A percentile compares a stretch with the other conserved stretches of the same genome.
phyloP scores from a whole-genome alignment of 2,888 invertebrate species.

The Cyclophora albipunctata region DNA sequence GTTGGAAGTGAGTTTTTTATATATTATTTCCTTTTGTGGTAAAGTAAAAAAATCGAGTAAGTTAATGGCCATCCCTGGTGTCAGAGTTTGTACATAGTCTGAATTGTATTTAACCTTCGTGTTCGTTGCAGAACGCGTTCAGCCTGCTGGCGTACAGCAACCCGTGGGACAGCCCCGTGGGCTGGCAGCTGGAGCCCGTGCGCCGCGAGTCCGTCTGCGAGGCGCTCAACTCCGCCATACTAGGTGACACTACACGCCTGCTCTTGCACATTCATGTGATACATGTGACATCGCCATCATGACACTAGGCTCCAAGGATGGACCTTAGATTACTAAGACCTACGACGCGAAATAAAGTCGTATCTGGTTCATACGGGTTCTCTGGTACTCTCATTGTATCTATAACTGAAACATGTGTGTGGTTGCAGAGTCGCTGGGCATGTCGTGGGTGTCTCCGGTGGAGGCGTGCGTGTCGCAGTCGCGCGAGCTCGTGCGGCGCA shows the following conservation, averaged over 20 bases:
- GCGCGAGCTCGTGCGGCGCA: constrained; percentile 89
- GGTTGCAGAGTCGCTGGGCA: constrained; percentile 87
- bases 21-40: background rate
- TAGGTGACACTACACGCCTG: constrained; percentile 77
- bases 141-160: constrained; percentile 98
- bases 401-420: too few relatives aligned
- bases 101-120: background rate
- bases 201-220: constrained; percentile 96
- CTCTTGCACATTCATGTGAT: too few relatives aligned
- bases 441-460: constrained; percentile 92
- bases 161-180: constrained; percentile 97
- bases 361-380: too few relatives aligned
- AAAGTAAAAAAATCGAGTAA: too few relatives aligned
- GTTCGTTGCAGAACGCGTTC: constrained; percentile 88
- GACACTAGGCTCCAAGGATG: too few relatives aligned
- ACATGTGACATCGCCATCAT: background rate
- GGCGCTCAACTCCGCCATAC: constrained; percentile 97
- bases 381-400: too few relatives aligned
- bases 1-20: constrained; percentile 81
- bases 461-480: constrained; percentile 95
- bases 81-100: background rate
- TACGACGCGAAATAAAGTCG: too few relatives aligned
- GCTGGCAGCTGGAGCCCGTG: constrained; percentile 95
- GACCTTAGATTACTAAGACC: too few relatives aligned
- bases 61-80: too few relatives aligned